These are phyloP conservation scores for Erythrolamprus reginae DNA, from an alignment of 2,113 vertebrate genomes.

Conservation along the genomic window DNA sequence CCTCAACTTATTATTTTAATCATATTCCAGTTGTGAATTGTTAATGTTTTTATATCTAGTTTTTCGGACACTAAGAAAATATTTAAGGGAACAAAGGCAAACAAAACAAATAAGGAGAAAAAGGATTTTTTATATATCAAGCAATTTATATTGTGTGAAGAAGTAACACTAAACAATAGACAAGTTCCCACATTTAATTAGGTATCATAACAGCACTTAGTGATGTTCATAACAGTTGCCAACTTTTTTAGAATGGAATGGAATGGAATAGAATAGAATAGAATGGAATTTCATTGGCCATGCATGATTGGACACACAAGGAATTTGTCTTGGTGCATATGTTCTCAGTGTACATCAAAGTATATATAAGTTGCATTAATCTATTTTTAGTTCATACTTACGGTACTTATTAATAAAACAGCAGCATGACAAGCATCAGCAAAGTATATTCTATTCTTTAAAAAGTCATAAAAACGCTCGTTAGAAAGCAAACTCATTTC, in stretches of 20 bases:
- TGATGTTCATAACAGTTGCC: not conserved
- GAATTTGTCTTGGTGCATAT: too few relatives aligned
- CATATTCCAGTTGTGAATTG: not conserved
- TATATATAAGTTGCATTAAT: too few relatives aligned
- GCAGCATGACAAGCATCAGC: conserved; percentile 72
- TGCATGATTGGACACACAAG: too few relatives aligned
- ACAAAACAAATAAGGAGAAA: not conserved
- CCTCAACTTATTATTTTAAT: not conserved
- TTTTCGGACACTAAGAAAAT: conserved; percentile 1
- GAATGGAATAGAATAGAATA: too few relatives aligned
- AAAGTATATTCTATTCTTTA: conserved; percentile 72
- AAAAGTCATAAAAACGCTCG: conserved; percentile 75
- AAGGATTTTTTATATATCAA: not conserved
- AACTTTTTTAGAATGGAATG: too few relatives aligned
- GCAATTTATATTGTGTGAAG: not conserved
- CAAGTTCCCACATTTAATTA: not conserved
- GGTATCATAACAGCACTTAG: not conserved
- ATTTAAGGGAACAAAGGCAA: not conserved
- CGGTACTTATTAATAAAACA: conserved; percentile 70
- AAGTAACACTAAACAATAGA: too few relatives aligned
- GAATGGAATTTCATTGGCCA: too few relatives aligned
- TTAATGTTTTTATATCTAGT: not conserved
- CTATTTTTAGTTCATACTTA: too few relatives aligned
- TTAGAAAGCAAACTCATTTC: conserved; percentile 79
- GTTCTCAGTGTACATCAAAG: too few relatives aligned